A percentile compares a stretch with the other conserved stretches of the same genome.
phyloP scores from a whole-genome alignment of 2,888 invertebrate genomes.

The Pandemis heparana region DNA sequence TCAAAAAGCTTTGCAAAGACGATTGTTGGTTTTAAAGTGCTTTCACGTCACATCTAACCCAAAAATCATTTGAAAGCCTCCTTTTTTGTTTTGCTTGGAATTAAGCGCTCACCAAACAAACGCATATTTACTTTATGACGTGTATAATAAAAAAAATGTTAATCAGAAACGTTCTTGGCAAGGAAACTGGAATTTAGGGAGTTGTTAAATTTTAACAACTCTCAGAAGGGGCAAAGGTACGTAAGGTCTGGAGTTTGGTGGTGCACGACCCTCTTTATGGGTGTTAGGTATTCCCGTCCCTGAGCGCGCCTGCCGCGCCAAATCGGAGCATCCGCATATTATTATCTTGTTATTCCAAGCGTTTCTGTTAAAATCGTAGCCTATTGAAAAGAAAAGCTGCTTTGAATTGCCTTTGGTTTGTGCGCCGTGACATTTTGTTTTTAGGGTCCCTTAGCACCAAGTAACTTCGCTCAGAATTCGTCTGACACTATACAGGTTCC shows the following conservation, averaged over 20 bases:
- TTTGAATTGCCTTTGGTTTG: constrained; percentile 19
- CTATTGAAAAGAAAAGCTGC: constrained; percentile 46
- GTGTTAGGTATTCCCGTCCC: constrained; percentile 52
- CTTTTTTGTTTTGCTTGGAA: background rate
- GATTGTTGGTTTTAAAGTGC: no score
- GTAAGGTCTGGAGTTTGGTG: constrained; percentile 42
- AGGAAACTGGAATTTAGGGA: constrained; percentile 54
- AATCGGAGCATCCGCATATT: constrained; percentile 62
- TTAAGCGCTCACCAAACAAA: background rate
- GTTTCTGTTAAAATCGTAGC: constrained; percentile 54
- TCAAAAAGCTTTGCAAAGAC: no score
- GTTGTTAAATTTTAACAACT: constrained; percentile 70
- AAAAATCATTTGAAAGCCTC: background rate
- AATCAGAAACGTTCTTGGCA: constrained; percentile 53
- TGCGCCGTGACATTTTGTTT: constrained; percentile 5
- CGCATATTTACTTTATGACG: constrained; percentile 17
- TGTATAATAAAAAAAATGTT: constrained; percentile 54
- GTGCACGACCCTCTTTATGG: constrained; percentile 57
- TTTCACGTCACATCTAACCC: no score
- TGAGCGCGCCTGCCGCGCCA: constrained; percentile 51
- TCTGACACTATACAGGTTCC: background rate
- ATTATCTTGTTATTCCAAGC: constrained; percentile 61
- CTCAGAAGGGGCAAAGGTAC: constrained; percentile 49
- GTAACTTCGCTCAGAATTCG: background rate
- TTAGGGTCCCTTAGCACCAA: background rate